These are phyloP conservation scores for Corythoichthys intestinalis DNA, from an alignment of 2,113 vertebrate species.

Conservation along the genomic window DNA sequence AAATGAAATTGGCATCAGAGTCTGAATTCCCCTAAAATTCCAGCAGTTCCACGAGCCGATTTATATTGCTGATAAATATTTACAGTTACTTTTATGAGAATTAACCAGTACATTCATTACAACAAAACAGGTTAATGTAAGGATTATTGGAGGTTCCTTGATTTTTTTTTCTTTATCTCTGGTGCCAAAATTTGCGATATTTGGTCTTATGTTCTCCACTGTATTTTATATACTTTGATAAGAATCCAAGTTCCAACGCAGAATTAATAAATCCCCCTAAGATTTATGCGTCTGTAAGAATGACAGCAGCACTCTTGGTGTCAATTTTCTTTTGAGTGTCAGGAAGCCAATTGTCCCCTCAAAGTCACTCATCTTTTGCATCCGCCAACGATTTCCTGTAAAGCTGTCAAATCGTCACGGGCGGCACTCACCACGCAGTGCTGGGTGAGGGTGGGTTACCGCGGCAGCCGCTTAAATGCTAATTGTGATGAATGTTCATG, in stretches of 20 bases:
- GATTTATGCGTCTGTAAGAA: not conserved
- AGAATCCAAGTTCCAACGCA: not conserved
- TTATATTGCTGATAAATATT: too few species aligned
- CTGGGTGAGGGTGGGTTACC: not conserved
- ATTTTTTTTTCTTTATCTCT: too few species aligned
- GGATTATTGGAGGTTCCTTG: too few species aligned
- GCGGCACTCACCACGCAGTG: constrained; percentile 13
- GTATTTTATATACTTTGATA: not conserved
- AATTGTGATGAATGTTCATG: constrained; percentile 61
- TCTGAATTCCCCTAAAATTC: too few species aligned
- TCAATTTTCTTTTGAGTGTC: constrained; percentile 25
- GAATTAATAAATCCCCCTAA: not conserved
- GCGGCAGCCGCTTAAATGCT: constrained; percentile 35
- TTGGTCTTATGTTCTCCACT: not conserved
- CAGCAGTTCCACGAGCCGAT: too few species aligned
- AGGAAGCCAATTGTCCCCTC: constrained; percentile 27
- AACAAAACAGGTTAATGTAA: not conserved
- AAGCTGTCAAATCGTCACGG: constrained; percentile 48
- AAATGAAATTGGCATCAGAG: too few species aligned
- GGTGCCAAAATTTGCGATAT: not conserved
- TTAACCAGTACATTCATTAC: too few species aligned
- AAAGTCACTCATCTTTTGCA: constrained; percentile 42
- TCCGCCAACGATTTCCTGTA: constrained; percentile 56
- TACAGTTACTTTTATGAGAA: too few species aligned
- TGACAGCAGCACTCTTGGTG: constrained; percentile 1